Percentiles rank a stretch among this genome's conserved stretches.
Conservation (phyloP, 2,113 vertebrate genomes). For the Siniperca knerii region DNA sequence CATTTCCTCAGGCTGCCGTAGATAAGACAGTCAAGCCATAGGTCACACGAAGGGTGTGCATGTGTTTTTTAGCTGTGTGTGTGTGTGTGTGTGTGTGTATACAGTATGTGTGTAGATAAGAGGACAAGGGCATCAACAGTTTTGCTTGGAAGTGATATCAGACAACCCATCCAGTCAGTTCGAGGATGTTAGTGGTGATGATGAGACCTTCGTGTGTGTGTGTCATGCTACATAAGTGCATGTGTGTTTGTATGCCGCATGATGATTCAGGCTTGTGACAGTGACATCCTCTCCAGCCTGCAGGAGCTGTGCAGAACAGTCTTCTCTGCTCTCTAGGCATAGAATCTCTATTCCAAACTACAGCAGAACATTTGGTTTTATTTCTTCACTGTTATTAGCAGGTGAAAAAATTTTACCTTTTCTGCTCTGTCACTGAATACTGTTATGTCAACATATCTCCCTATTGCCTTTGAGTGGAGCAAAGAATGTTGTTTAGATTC, state of each 20-base stretch:
- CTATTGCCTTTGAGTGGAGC: neutral
- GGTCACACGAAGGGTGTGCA: slow-evolving; percentile 54
- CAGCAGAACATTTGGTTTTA: neutral
- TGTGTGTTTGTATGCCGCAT: neutral
- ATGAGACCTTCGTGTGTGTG: slow-evolving; percentile 18
- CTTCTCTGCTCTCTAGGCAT: neutral
- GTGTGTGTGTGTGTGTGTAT: slow-evolving; percentile 9
- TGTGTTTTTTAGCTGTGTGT: slow-evolving; percentile 25
- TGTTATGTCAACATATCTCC: slow-evolving; percentile 11
- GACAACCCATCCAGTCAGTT: slow-evolving; percentile 47
- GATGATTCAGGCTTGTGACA: slow-evolving; percentile 34
- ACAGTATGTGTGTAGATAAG: slow-evolving; percentile 22
- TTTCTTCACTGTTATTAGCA: neutral
- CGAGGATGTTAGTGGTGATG: slow-evolving; percentile 47
- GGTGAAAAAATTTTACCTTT: neutral
- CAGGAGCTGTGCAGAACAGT: slow-evolving; percentile 26
- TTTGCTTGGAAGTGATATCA: slow-evolving; percentile 49
- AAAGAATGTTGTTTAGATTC: slow-evolving; percentile 7
- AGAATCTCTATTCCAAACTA: slow-evolving; percentile 3
- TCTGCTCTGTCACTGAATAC: neutral
- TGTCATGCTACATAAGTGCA: neutral
- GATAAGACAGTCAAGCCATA: slow-evolving; percentile 66
- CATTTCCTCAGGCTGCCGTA: slow-evolving; percentile 65
- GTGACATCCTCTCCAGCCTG: slow-evolving; percentile 32
- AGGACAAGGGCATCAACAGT: slow-evolving; percentile 44